Conservation (phyloP, 2,797 vertebrate species). For the Zenarchopterus dispar region DNA sequence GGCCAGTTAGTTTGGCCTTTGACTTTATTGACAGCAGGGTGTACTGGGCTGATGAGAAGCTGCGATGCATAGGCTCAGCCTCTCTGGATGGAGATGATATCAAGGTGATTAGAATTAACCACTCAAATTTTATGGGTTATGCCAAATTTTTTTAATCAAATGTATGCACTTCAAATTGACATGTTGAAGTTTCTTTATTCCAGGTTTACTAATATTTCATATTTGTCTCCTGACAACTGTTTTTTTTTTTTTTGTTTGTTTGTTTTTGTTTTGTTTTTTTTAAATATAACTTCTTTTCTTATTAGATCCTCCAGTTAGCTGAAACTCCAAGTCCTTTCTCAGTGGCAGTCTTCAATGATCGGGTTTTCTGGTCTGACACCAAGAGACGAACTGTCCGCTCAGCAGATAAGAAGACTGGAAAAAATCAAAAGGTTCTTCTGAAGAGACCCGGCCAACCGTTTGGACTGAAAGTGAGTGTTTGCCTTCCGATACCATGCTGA, state of each 20-base stretch:
- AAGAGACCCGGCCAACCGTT: constrained; percentile 89
- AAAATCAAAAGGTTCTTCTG: constrained; percentile 85
- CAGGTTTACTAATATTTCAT: not conserved
- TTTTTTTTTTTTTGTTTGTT: not conserved
- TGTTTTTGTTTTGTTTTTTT: accelerated
- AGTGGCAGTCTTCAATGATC: constrained; percentile 85
- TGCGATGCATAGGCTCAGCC: constrained; percentile 86
- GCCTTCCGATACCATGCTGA: not conserved
- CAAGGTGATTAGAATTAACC: constrained; percentile 70
- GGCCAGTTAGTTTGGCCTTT: constrained; percentile 89
- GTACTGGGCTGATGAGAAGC: constrained; percentile 93
- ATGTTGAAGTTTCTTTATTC: no score
- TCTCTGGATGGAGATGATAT: constrained; percentile 84
- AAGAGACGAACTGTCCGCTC: constrained; percentile 85
- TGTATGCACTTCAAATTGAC: no score
- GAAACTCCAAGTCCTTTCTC: constrained; percentile 89
- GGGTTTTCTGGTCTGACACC: constrained; percentile 91
- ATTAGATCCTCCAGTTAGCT: constrained; percentile 85
- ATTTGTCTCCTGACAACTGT: not conserved
- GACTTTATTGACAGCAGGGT: constrained; percentile 84
- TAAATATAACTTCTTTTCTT: no score
- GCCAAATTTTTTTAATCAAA: no score
- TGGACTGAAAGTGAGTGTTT: constrained; percentile 85
- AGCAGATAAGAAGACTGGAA: constrained; percentile 87
- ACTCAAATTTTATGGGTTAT: not conserved